Evolutionary conservation across 2,113 vertebrate species (phyloP).

Genomic region (Urocolius indicus): DNA sequence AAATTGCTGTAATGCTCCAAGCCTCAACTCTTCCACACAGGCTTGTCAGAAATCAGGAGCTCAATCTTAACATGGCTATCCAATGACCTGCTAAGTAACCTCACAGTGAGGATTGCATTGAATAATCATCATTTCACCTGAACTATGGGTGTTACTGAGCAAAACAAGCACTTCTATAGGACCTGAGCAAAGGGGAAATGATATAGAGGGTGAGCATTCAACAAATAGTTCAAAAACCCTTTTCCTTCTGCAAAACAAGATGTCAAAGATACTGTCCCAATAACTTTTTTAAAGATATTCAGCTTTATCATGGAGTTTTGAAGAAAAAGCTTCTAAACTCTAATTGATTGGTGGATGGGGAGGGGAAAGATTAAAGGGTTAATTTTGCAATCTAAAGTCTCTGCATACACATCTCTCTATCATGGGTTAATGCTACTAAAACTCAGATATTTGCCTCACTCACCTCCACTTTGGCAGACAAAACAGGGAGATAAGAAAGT

Average conservation of each 20-base stretch:
- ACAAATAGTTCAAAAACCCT: accelerated
- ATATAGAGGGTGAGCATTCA: neutral
- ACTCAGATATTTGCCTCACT: neutral
- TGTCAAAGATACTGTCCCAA: neutral
- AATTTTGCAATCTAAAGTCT: neutral
- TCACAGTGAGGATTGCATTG: neutral
- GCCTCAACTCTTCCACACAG: neutral
- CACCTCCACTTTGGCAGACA: neutral
- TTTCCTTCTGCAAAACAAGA: neutral
- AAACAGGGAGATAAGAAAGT: conserved; percentile 19
- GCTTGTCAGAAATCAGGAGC: neutral
- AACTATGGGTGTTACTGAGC: neutral
- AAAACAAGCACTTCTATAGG: neutral
- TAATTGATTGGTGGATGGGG: too few species aligned
- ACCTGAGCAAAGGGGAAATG: neutral
- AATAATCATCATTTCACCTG: neutral
- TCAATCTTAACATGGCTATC: neutral
- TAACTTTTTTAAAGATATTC: neutral
- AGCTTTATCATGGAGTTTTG: neutral
- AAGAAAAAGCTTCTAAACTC: neutral
- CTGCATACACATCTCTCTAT: neutral
- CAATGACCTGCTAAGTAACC: neutral
- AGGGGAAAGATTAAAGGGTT: too few species aligned
- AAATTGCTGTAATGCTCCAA: neutral
- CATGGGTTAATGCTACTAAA: neutral